These are phyloP conservation scores for Litocranius walleri DNA, from an alignment of 2,113 vertebrate genomes.

Conservation along the genomic window DNA sequence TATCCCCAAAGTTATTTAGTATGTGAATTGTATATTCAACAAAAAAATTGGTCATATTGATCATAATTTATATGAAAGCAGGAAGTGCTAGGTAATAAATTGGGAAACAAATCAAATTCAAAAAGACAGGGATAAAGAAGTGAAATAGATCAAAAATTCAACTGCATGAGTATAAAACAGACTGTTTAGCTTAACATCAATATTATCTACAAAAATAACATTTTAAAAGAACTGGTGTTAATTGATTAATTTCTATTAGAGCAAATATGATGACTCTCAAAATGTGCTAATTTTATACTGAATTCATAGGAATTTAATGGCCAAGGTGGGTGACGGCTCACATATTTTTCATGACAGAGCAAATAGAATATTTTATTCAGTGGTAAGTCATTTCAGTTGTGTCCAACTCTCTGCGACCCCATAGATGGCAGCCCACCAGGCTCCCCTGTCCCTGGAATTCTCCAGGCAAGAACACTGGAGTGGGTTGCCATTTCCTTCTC, in stretches of 20 bases:
- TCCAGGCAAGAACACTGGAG: no score
- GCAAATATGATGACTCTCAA: neutral
- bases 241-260: neutral
- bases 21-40: neutral
- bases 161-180: neutral
- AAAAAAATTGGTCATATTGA: neutral
- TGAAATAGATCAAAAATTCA: neutral
- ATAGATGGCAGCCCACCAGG: no score
- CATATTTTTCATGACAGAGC: neutral
- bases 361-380: neutral
- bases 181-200: neutral
- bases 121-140: neutral
- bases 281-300: neutral
- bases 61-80: neutral
- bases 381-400: neutral
- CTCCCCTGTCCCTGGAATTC: no score
- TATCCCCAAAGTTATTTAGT: neutral
- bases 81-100: neutral
- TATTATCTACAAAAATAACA: neutral
- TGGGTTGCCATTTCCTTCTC: no score
- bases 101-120: neutral
- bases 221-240: neutral
- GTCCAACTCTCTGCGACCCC: no score
- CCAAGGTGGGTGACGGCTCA: neutral
- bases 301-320: neutral